Conservation (phyloP, 2,797 vertebrate genomes). For the Halcyon smyrnensis region DNA sequence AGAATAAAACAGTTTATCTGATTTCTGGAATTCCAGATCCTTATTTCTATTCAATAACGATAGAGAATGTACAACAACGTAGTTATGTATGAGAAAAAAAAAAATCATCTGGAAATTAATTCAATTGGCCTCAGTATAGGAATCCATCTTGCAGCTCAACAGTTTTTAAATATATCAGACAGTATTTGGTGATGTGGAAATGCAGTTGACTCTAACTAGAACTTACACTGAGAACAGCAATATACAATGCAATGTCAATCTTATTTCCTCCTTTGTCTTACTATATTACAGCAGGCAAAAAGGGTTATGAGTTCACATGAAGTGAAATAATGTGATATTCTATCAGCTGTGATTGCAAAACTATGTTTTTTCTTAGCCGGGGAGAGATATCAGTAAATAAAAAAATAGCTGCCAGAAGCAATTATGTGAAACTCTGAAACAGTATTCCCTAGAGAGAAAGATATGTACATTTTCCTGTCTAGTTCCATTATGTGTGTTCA, state of each 20-base stretch:
- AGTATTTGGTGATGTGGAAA: neutral
- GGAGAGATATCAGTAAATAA: conserved; percentile 18
- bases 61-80: neutral
- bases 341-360: neutral
- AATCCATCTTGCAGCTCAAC: neutral
- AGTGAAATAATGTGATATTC: neutral
- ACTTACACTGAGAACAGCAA: neutral
- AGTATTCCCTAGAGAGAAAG: conserved; percentile 19
- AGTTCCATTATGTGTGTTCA: conserved; percentile 29
- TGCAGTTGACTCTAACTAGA: neutral
- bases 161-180: neutral
- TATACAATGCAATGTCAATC: neutral
- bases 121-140: neutral
- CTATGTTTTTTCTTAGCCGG: neutral
- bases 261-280: neutral
- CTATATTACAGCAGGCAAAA: neutral
- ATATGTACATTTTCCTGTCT: conserved; percentile 34
- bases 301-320: neutral
- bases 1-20: neutral
- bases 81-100: neutral
- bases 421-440: conserved; percentile 44
- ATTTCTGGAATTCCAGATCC: neutral
- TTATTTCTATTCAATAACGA: neutral
- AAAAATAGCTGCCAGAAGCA: conserved; percentile 30
- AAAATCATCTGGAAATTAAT: neutral